Base-by-base conservation (phyloP, 2,888 invertebrate species). In the Lasioglossum calceatum region DNA sequence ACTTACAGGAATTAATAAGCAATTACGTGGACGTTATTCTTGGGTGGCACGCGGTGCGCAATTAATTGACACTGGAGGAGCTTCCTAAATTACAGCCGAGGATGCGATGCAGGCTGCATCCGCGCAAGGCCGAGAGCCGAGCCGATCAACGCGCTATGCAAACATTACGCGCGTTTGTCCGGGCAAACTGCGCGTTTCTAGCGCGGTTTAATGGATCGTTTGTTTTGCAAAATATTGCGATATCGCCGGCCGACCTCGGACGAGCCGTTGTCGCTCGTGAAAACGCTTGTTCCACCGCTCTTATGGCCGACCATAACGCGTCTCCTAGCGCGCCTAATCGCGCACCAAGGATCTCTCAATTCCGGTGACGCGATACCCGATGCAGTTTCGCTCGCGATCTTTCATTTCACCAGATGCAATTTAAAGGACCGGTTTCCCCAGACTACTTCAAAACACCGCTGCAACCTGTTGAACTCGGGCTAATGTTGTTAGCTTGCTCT, bases 1-100 rank as follows among this genome's bases (percentile, higher is more conserved):
- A 91, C 85, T 90, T 90, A 87, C 84, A 82, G 64, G 86, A 88
- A 88, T 90, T 91, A 91, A 91, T 90, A 86, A 85, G 81, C 90
- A 90, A 91, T 91, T 91, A 90, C 88, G 85, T 79, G 76, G 81
- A 82, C 78, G 86, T 85, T 90, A 88, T 90, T 86, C 87, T 74
- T 79, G 91, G 86, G 87, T 89, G 91, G 90, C 84, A 82, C 79
- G 86, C 72, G 83, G 77, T 77, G 74, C 77, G 73, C 87, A 88
- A 90, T 90, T 91, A 90, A 90, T 88, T 87, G 88, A 91, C 87
- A 87, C 77, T 44, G 85, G 75, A 84, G 81, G 36, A 84, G 84
- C 81, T 89, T 88, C 87, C 88, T 90, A 91, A 90, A 90, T 90
- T 90, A 89, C 79, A 70, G 32, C 54, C 73, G 83, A 54, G 84